A percentile compares a stretch with the other conserved stretches of the same genome.
These are phyloP conservation scores for Antheraea yamamai DNA, from an alignment of 2,888 invertebrate genomes.

Conservation along the genomic window DNA sequence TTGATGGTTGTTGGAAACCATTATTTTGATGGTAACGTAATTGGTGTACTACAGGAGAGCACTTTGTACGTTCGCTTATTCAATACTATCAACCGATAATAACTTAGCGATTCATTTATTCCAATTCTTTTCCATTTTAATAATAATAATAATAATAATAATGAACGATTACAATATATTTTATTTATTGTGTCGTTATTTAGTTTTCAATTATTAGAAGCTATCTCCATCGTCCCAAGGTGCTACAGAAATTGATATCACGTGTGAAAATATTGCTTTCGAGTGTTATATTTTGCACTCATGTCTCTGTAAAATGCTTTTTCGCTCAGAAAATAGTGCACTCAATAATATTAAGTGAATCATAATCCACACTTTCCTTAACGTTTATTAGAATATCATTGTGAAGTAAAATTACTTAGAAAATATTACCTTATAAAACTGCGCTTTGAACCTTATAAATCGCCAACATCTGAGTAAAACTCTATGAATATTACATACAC, in stretches of 20 bases:
- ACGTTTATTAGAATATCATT: background rate
- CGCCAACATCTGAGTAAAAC: background rate
- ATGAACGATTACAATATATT: background rate
- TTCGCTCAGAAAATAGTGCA: background rate
- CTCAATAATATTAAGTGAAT: background rate
- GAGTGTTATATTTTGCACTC: too few species aligned
- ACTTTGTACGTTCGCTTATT: conserved; percentile 36
- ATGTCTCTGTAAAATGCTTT: background rate
- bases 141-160: background rate
- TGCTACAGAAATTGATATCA: background rate
- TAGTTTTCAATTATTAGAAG: background rate
- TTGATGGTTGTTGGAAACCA: conserved; percentile 25
- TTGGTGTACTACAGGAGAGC: conserved; percentile 49
- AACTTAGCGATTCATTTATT: conserved; percentile 30
- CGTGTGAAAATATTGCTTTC: background rate
- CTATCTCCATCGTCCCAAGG: background rate
- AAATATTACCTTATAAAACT: background rate
- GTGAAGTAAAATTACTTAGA: too few species aligned
- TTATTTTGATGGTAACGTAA: conserved; percentile 52
- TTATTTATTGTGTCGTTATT: background rate
- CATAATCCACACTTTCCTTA: background rate
- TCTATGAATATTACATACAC: background rate
- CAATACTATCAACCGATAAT: conserved; percentile 30
- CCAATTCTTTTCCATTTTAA: conserved; percentile 13
- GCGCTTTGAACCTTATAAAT: background rate